Base-by-base conservation (phyloP, 2,113 vertebrate genomes). In the Dryoscopus gambensis region DNA sequence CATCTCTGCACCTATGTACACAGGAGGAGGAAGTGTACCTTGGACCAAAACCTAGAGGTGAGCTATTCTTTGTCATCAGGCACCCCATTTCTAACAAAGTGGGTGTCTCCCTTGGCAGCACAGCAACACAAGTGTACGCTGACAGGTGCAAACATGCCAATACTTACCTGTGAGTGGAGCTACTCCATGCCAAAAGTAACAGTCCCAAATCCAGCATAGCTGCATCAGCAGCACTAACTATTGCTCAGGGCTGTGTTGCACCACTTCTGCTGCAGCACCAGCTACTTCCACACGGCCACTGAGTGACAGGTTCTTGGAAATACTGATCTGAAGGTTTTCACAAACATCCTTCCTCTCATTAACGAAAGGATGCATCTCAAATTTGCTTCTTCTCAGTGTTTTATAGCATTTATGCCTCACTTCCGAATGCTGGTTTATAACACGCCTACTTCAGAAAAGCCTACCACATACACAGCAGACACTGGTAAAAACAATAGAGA, bases 221-320 rank as follows among this genome's bases (percentile, higher is more conserved):
- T 64, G 49, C 89, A 83, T 31, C 40, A 80, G 59, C 53, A 86
- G 40, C n/a, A 53, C n/a, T 37, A n/a, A 4, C 27, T 35, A 19
- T 17, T 24, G 37, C 59, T 83, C 10, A 31, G 12, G 28, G n/a
- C 49, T 40, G 10, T 11, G 0, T 2, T 42, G 28, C 50, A n/a
- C 17, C 4, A 7, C 21, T 55, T 14, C 56, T 24, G 10, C 35
- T 47, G 33, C 65, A 90, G 78, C 20, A 47, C 8, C 11, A 62
- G 24, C 24, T 73, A 68, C 46, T 42, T 33, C 27, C 57, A 71
- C 13, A 18, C 0, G 1, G n/a, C 14, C 19, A 80, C 15, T 0
- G 0, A 42, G 24, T 11, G 16, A 13, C n/a, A 63, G 18, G 8
- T 39, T 62, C 83, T 55, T 42, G 9, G 9, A 81, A 70, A 63